Percentiles rank a stretch among this genome's conserved stretches.
Conservation (phyloP, 1,140 invertebrate species). For the Neodiprion pinetum region DNA sequence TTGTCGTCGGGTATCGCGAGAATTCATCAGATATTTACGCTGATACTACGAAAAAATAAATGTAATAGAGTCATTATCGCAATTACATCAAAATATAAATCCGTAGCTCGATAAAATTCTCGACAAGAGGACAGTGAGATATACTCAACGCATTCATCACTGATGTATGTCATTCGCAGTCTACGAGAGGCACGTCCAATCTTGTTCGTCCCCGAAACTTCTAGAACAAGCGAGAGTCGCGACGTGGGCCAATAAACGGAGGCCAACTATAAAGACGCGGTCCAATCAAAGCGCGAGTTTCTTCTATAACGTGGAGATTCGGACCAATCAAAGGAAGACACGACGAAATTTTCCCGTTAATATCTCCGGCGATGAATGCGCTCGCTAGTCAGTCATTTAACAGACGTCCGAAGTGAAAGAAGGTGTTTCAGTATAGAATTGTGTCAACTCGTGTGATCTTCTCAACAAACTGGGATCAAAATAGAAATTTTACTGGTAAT, state of each 20-base stretch:
- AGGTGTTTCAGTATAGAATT: constrained; percentile 15
- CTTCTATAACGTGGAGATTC: constrained; percentile 38
- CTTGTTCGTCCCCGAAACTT: constrained; percentile 38
- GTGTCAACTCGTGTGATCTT: neutral
- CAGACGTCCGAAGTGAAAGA: constrained; percentile 26
- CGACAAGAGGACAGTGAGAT: neutral
- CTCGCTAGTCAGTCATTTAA: constrained; percentile 51
- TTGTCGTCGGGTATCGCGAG: no score
- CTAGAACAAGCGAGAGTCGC: constrained; percentile 31
- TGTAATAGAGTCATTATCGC: no score
- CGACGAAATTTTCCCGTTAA: constrained; percentile 62
- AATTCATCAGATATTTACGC: no score
- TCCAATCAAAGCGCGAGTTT: constrained; percentile 47
- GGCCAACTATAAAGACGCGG: constrained; percentile 56
- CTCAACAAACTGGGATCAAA: neutral
- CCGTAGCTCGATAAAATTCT: neutral
- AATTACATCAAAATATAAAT: no score
- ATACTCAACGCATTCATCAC: neutral
- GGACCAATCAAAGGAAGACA: constrained; percentile 61
- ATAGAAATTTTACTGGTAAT: neutral
- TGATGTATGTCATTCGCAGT: neutral
- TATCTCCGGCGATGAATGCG: constrained; percentile 49
- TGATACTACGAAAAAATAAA: no score
- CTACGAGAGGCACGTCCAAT: constrained; percentile 26
- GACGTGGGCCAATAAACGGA: constrained; percentile 65